Evolutionary conservation across 2,888 invertebrate species (phyloP).

Genomic region (Cartodere bifasciata): DNA sequence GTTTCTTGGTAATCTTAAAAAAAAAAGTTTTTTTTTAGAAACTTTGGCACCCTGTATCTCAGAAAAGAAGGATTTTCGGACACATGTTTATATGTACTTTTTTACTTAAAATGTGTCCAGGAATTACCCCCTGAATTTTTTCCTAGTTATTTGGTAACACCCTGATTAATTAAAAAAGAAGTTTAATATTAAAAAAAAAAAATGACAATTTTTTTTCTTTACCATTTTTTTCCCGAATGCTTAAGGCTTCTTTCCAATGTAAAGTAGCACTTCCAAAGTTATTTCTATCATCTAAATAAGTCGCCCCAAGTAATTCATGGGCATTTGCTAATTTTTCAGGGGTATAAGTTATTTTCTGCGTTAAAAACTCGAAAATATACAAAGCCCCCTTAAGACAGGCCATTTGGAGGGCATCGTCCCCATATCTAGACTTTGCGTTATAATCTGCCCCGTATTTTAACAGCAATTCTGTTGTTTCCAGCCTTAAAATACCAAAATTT

Average conservation of each 20-base stretch:
- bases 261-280: slow-evolving; percentile 56
- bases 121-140: too few species aligned
- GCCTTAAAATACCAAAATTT: slow-evolving; percentile 30
- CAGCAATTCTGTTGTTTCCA: slow-evolving; percentile 72
- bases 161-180: too few species aligned
- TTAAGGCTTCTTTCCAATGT: slow-evolving; percentile 71
- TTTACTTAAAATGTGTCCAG: too few species aligned
- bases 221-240: slow-evolving; percentile 40
- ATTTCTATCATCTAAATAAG: slow-evolving; percentile 78
- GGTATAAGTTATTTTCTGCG: slow-evolving; percentile 47
- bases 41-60: too few species aligned
- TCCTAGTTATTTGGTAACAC: too few species aligned
- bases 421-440: slow-evolving; percentile 59
- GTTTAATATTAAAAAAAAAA: too few species aligned
- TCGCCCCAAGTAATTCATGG: slow-evolving; percentile 76
- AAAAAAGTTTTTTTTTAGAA: too few species aligned
- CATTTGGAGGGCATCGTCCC: slow-evolving; percentile 81
- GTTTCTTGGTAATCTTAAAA: too few species aligned
- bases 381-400: slow-evolving; percentile 71
- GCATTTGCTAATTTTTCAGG: slow-evolving; percentile 68
- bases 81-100: too few species aligned
- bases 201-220: too few species aligned
- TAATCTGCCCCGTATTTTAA: slow-evolving; percentile 72
- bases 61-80: too few species aligned
- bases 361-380: slow-evolving; percentile 58